Base-by-base conservation (phyloP, 2,888 invertebrate species). In the Leptinotarsa tumamoca region DNA sequence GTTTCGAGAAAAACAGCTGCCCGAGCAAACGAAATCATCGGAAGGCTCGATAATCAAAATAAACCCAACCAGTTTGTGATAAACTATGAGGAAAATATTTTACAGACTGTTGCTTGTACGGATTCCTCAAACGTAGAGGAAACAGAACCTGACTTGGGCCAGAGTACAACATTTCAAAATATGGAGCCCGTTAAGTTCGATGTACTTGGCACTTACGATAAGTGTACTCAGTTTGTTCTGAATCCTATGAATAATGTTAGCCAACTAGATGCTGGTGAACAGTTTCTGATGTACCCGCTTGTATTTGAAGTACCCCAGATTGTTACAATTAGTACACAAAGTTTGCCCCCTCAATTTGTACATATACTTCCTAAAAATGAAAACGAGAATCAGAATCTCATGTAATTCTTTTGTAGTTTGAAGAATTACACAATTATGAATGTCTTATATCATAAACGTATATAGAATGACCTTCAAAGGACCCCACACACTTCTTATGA, bases 221-320 rank as follows among this genome's bases (percentile, higher is more conserved):
- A 83, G 63, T 76, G 73, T 75, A 83, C 86, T 23, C 87, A 87
- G 74, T 83, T 86, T 68, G 82, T 87, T 69, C 83, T 87, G 7
- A 84, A 84, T 76, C 80, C 82, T 13, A 80, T 84, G 3, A 70
- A 58, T 58, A 58, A 7, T 70, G 13, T 23, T 4, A 70, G 43
- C 49, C 84, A 83, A 70, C 79, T 85, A 21, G 87, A 86, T 74
- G 78, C 85, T 71, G 78, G 83, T 4, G 87, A 87, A 73, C 85
- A 86, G 21, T 79, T 87, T 51, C 77, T 87, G 33, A 86, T 87
- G 85, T 87, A 86, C 78, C 87, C 87, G 74, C 87, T 86, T 10
- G 81, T 87, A 83, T 85, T 88, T 75, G 87, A 88, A 77, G 84
- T 86, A n/a, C 80, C 85, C 43, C 87, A 87, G 78, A 80, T 86